phyloP scores from a whole-genome alignment of 64 coral and sea anemone genomes.

The Montipora efflorescens region DNA sequence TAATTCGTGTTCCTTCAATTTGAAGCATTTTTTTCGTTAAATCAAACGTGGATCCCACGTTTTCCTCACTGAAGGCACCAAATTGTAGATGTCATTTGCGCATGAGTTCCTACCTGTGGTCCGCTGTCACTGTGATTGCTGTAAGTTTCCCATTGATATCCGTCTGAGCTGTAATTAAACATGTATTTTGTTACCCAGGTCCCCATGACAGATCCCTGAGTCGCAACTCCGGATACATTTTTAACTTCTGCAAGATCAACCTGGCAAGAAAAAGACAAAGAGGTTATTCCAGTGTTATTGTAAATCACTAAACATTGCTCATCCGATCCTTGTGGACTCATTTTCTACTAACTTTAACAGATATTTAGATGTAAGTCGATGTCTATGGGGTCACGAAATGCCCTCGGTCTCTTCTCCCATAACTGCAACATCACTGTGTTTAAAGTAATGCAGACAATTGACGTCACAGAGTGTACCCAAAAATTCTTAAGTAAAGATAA shows the following conservation, averaged over 20 bases:
- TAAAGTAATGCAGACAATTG: too few species aligned
- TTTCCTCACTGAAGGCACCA: neutral
- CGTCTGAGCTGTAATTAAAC: conserved; percentile 56
- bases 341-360: too few species aligned
- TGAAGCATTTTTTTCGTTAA: too few species aligned
- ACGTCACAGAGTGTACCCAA: too few species aligned
- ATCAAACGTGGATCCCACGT: neutral
- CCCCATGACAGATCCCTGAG: conserved; percentile 46
- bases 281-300: neutral
- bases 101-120: conserved; percentile 6
- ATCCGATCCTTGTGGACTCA: too few species aligned
- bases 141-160: conserved; percentile 50
- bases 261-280: neutral
- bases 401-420: too few species aligned
- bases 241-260: conserved; percentile 30
- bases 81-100: neutral
- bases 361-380: too few species aligned
- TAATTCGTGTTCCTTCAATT: too few species aligned
- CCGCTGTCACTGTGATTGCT: neutral
- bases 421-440: too few species aligned
- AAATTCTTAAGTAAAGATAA: too few species aligned
- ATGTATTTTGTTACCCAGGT: conserved; percentile 68
- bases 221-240: conserved; percentile 61
- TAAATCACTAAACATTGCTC: too few species aligned
- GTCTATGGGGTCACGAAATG: too few species aligned